Percentiles rank a stretch among this genome's conserved stretches.
Evolutionary conservation across 2,113 vertebrate genomes (phyloP).

Genomic region (Aldabrachelys gigantea): DNA sequence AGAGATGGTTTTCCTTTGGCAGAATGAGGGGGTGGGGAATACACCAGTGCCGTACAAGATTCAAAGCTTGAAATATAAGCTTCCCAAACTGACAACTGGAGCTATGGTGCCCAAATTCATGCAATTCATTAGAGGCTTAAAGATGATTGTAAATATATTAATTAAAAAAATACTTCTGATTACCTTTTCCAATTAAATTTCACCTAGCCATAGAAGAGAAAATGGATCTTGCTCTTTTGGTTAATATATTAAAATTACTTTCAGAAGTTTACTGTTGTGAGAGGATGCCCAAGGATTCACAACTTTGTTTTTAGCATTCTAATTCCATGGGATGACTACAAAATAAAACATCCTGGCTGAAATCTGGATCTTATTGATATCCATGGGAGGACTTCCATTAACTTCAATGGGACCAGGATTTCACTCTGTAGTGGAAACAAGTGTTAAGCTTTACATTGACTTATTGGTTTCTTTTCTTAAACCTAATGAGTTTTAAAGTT

Average conservation of each 20-base stretch:
- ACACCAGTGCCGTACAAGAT: conserved; percentile 44
- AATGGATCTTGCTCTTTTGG: not conserved
- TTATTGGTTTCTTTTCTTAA: not conserved
- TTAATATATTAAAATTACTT: not conserved
- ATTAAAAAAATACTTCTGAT: not conserved
- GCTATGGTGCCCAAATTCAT: not conserved
- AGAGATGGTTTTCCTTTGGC: conserved; percentile 69
- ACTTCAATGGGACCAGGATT: not conserved
- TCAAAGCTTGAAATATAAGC: conserved; percentile 35
- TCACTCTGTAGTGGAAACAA: not conserved
- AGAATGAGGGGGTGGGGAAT: conserved; percentile 74
- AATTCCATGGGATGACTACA: not conserved
- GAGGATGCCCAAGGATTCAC: not conserved
- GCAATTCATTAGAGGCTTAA: not conserved
- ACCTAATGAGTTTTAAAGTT: not conserved
- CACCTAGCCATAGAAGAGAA: not conserved
- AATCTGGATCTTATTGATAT: not conserved
- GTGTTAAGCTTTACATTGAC: not conserved
- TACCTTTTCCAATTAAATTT: not conserved
- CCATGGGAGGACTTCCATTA: not conserved
- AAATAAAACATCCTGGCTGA: not conserved
- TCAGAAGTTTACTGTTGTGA: rapidly evolving
- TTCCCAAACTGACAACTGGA: conserved; percentile 51
- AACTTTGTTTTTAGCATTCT: not conserved
- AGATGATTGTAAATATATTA: not conserved